Percentiles rank a stretch among this genome's conserved stretches.
Conservation (phyloP, 1,140 invertebrate species). For the Daktulosphaira vitifoliae region DNA sequence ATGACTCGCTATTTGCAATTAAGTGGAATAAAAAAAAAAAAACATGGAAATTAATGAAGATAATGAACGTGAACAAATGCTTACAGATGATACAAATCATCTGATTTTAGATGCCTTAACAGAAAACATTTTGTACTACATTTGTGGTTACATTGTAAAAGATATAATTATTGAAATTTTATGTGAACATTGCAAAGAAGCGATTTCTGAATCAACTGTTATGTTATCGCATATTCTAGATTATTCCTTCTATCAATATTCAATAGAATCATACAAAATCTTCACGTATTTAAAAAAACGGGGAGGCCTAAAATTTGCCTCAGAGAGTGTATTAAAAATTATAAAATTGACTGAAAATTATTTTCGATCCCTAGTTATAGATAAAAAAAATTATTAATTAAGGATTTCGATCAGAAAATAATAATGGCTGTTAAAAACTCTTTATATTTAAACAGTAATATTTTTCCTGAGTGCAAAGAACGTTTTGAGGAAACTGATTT, state of each 20-base stretch:
- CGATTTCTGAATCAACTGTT: no score
- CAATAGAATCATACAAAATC: background rate
- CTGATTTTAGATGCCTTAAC: background rate
- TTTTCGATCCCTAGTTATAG: background rate
- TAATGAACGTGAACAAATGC: background rate
- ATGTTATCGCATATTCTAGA: no score
- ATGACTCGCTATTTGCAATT: slow-evolving; percentile 8
- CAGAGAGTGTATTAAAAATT: background rate
- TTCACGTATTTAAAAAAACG: background rate
- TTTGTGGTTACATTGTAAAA: slow-evolving; percentile 1
- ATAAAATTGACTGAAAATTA: background rate
- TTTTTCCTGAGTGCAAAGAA: background rate
- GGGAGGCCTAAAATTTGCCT: background rate
- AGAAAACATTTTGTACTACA: slow-evolving; percentile 11
- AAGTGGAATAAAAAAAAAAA: slow-evolving; percentile 11
- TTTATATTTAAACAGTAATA: background rate
- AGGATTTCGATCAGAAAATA: background rate
- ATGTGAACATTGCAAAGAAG: no score
- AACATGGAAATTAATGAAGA: background rate
- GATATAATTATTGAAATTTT: background rate
- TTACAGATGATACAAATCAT: background rate
- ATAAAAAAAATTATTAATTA: background rate
- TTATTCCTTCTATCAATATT: no score
- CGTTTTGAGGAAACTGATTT: background rate
- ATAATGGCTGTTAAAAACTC: background rate